A percentile compares a stretch with the other conserved stretches of the same genome.
phyloP scores from a whole-genome alignment of 2,797 vertebrate species.

The Thamnophis elegans region DNA sequence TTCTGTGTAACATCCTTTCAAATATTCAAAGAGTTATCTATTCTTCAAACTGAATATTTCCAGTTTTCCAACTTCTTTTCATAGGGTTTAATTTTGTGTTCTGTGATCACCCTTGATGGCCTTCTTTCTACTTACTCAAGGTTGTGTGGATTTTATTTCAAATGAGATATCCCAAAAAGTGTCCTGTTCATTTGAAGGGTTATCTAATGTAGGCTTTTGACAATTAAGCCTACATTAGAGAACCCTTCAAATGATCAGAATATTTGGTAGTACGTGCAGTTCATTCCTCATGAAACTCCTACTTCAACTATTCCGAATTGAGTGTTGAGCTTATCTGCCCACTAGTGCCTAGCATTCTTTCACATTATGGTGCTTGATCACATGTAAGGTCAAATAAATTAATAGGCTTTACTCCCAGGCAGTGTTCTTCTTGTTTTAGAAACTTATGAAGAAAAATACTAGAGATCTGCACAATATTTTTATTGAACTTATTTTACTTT shows the following conservation, averaged over 20 bases:
- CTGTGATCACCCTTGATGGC: not conserved
- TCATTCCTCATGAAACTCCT: not conserved
- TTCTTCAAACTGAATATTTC: not conserved
- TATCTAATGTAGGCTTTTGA: not conserved
- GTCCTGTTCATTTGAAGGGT: no score
- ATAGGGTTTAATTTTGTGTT: not conserved
- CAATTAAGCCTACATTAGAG: not conserved
- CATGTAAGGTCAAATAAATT: not conserved
- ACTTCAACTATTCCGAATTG: not conserved
- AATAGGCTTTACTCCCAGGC: not conserved
- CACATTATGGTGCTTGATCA: not conserved
- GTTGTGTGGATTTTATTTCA: not conserved
- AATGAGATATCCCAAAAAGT: not conserved
- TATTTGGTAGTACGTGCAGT: not conserved
- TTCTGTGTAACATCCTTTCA: not conserved
- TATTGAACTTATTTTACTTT: not conserved
- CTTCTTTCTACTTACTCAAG: not conserved
- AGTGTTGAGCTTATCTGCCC: not conserved
- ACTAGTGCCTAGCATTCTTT: not conserved
- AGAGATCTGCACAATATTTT: not conserved
- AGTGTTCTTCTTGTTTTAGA: not conserved
- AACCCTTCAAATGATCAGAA: not conserved
- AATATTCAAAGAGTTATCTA: not conserved
- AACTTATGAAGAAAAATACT: not conserved
- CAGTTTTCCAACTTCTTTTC: not conserved